phyloP scores from a whole-genome alignment of 2,113 vertebrate genomes.

The Brachyistius frenatus region DNA sequence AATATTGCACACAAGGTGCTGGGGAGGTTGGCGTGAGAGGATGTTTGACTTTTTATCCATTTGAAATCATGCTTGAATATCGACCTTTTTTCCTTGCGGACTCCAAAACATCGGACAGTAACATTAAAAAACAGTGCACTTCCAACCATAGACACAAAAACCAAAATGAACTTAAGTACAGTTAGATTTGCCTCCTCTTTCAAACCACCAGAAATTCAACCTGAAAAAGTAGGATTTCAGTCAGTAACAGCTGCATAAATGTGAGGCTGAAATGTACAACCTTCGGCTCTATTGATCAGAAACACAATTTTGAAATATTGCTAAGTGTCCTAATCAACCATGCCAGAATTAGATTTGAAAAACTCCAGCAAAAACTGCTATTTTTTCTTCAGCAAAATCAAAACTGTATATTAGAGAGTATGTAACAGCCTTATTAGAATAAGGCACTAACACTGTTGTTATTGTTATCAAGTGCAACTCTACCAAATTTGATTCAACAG shows the following conservation, averaged over 20 bases:
- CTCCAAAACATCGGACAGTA: conserved; percentile 9
- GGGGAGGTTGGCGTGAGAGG: conserved; percentile 3
- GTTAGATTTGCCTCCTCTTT: not conserved
- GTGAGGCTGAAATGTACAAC: not conserved
- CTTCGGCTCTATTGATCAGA: too few species aligned
- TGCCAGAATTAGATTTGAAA: too few species aligned
- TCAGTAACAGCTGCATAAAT: not conserved
- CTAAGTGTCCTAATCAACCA: too few species aligned
- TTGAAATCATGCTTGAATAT: conserved; percentile 17
- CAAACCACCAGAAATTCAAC: conserved; percentile 6
- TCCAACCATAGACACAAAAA: not conserved
- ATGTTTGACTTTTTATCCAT: conserved; percentile 36
- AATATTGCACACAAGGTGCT: conserved; percentile 15
- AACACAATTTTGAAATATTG: too few species aligned
- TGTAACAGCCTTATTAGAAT: too few species aligned
- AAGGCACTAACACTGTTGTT: too few species aligned
- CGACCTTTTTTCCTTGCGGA: conserved; percentile 16
- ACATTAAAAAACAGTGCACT: not conserved
- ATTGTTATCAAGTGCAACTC: not conserved
- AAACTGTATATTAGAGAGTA: not conserved
- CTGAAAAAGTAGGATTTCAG: too few species aligned
- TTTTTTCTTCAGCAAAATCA: too few species aligned
- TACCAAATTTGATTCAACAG: not conserved
- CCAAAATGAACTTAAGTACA: not conserved
- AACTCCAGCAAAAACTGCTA: not conserved